Conservation (phyloP, 2,113 vertebrate genomes). For the Dunckerocampus dactyliophorus region DNA sequence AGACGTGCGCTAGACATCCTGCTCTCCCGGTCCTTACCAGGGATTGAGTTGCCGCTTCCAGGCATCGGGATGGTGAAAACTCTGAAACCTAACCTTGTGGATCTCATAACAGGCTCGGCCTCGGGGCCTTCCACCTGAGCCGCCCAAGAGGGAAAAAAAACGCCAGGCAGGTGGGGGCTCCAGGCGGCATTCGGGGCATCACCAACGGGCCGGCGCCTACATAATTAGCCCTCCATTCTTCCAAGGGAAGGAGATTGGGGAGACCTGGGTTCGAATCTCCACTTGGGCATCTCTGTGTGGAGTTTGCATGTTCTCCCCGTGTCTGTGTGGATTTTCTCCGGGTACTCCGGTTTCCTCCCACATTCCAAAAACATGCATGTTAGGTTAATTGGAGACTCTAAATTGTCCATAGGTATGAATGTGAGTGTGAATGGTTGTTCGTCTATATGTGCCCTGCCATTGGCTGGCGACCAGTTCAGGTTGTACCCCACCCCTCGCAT, state of each 20-base stretch:
- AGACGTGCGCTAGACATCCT: conserved; percentile 67
- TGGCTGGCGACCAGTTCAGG: conserved; percentile 54
- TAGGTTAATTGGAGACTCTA: too few relatives aligned
- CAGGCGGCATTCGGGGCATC: conserved; percentile 17
- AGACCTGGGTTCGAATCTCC: too few relatives aligned
- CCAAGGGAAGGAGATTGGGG: too few relatives aligned
- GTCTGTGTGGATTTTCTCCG: too few relatives aligned
- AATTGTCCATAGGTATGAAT: too few relatives aligned
- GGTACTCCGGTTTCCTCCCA: too few relatives aligned
- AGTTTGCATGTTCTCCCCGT: too few relatives aligned
- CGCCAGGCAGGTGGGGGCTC: conserved; percentile 53
- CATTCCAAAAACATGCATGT: too few relatives aligned
- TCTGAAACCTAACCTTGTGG: conserved; percentile 70
- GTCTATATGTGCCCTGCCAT: conserved; percentile 57
- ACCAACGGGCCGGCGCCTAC: conserved; percentile 31
- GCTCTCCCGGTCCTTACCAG: conserved; percentile 52
- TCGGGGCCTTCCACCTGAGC: conserved; percentile 65
- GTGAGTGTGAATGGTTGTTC: too few relatives aligned
- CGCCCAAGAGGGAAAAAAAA: conserved; percentile 58
- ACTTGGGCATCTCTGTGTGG: too few relatives aligned
- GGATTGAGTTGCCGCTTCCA: conserved; percentile 67
- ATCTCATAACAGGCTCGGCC: conserved; percentile 69
- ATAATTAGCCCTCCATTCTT: conserved; percentile 72
- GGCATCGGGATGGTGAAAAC: conserved; percentile 72
- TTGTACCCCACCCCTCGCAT: too few relatives aligned